Base-by-base conservation (phyloP, 2,113 vertebrate species). In the Chaetura pelagica region DNA sequence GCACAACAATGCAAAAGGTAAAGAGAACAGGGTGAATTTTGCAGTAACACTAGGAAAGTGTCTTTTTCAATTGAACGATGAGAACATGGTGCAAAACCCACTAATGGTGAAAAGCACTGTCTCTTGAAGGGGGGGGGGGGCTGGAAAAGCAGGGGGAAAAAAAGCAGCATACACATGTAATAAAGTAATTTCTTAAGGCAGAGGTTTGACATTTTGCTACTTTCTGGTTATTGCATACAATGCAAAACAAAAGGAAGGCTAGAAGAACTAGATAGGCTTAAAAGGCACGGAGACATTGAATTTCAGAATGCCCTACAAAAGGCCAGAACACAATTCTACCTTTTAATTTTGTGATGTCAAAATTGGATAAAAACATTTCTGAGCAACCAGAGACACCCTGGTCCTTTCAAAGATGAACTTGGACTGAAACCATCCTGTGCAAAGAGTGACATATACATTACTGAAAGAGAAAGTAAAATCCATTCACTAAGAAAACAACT, bases 341-440 rank as follows among this genome's bases (percentile, higher is more conserved):
- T 19, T 85, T 87, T 91, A 21, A 85, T 52, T 72, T 57, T 67
- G 49, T 42, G 49, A 24, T 68, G 52, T n/a, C 67, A 85, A 72
- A 87, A 64, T 89, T 75, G 72, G 58, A 84, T 58, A 66, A 94
- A 93, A 95, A 24, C 17, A 61, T 76, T 89, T 55, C 35, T 84
- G 78, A 58, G 54, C 29, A 87, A n/a, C 7, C n/a, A 61, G 21
- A 91, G 58, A 76, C 30, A 79, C 4, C 7, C 21, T 62, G 4
- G 10, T 75, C 76, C 67, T 89, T 91, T 94, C 55, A 94, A 91
- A 90, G 69, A 6, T 64, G 32, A 92, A 12, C 26, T 46, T 69
- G 34, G 49, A 68, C 46, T 0, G 0, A 82, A 87, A 80, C 5
- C 3, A 3, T 19, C 40, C 13, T 19, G 14, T 8, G 7, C n/a